phyloP scores from a whole-genome alignment of 1,140 invertebrate genomes.

The Eueides isabella region DNA sequence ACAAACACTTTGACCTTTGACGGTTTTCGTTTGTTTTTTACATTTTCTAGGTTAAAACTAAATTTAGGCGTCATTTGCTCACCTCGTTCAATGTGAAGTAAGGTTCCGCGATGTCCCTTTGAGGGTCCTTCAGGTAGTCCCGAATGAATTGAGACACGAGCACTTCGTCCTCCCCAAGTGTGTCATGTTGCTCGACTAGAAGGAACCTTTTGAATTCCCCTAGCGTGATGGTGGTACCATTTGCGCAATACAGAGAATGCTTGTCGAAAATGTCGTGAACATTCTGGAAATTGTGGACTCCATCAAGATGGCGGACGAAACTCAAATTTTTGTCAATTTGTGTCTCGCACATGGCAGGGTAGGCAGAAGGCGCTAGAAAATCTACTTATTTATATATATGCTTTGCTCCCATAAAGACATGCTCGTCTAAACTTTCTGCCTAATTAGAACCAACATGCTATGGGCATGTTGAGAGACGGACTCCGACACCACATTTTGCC shows the following conservation, averaged over 20 bases:
- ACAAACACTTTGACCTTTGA: too few relatives aligned
- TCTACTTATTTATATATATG: too few relatives aligned
- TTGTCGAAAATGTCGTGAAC: constrained; percentile 84
- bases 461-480: too few relatives aligned
- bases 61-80: constrained; percentile 36
- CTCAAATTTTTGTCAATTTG: too few relatives aligned
- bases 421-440: too few relatives aligned
- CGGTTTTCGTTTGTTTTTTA: too few relatives aligned
- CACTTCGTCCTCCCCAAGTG: constrained; percentile 84
- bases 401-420: too few relatives aligned
- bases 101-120: constrained; percentile 91
- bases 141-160: constrained; percentile 88
- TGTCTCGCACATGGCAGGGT: too few relatives aligned
- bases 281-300: constrained; percentile 72
- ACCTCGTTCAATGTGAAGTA: constrained; percentile 90
- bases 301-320: background rate
- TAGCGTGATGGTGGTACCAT: constrained; percentile 86
- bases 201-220: constrained; percentile 93
- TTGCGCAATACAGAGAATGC: constrained; percentile 85
- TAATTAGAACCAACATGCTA: too few relatives aligned
- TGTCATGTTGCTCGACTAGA: constrained; percentile 90
- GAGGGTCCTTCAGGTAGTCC: constrained; percentile 90
- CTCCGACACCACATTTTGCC: too few relatives aligned
- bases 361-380: too few relatives aligned
- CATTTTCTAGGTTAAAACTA: too few relatives aligned